Conservation (phyloP, 2,113 vertebrate genomes). For the Eubucco bourcierii region DNA sequence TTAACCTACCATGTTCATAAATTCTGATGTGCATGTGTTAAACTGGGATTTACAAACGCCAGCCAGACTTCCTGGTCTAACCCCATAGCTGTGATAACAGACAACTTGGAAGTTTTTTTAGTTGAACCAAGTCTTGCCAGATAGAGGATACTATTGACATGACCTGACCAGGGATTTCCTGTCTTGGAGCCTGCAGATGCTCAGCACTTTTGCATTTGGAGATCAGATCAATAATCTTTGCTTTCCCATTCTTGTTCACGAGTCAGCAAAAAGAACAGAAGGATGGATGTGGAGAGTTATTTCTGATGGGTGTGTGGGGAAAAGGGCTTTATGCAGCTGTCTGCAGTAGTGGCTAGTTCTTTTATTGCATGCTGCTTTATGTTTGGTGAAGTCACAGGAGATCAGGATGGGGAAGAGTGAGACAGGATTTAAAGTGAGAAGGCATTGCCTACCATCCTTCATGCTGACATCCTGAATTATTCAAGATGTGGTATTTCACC, state of each 20-base stretch:
- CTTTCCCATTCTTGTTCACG: not conserved
- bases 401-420: not conserved
- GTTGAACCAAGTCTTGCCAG: not conserved
- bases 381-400: not conserved
- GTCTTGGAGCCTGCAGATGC: not conserved
- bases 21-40: not conserved
- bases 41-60: not conserved
- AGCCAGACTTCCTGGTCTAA: not conserved
- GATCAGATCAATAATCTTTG: not conserved
- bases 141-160: not conserved
- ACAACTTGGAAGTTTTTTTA: not conserved
- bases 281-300: not conserved
- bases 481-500: not conserved
- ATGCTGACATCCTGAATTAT: not conserved
- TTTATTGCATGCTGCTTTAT: constrained; percentile 13
- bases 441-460: not conserved
- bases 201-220: not conserved
- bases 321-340: not conserved
- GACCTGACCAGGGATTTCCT: not conserved
- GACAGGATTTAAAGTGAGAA: constrained; percentile 16
- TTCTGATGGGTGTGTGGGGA: not conserved
- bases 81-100: not conserved
- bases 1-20: not conserved
- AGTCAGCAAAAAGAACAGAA: not conserved
- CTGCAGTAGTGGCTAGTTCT: not conserved